A percentile compares a stretch with the other conserved stretches of the same genome.
Evolutionary conservation across 2,888 invertebrate species (phyloP).

Genomic region (Drosophila siamana): DNA sequence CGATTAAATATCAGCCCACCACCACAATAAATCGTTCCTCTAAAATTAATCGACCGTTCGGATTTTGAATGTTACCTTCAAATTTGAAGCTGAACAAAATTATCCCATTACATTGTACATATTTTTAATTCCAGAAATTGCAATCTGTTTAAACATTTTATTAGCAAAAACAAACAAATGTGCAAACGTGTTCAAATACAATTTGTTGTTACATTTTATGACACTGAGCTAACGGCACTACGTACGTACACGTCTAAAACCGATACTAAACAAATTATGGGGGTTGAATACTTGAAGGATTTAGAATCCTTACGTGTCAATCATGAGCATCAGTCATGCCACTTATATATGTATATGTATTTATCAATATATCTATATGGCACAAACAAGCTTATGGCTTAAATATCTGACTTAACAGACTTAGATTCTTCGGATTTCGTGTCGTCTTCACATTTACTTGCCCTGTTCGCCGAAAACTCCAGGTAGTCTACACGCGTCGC

Average conservation of each 20-base stretch:
- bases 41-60: neutral
- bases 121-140: neutral
- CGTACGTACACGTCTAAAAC: neutral
- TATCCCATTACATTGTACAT: too few species aligned
- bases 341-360: neutral
- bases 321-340: neutral
- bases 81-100: too few species aligned
- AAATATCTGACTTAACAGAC: slow-evolving; percentile 2
- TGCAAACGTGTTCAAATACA: slow-evolving; percentile 13
- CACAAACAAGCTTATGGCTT: slow-evolving; percentile 3
- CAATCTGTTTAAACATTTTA: slow-evolving; percentile 15
- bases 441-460: slow-evolving; percentile 19
- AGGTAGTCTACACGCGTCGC: slow-evolving; percentile 97
- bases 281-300: slow-evolving; percentile 51
- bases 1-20: slow-evolving; percentile 31
- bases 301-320: slow-evolving; percentile 43
- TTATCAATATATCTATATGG: slow-evolving; percentile 10
- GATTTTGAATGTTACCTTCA: neutral
- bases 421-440: slow-evolving; percentile 42
- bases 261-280: slow-evolving; percentile 22
- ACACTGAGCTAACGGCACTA: slow-evolving; percentile 6
- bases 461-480: slow-evolving; percentile 75
- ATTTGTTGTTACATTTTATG: slow-evolving; percentile 6
- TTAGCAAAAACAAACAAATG: slow-evolving; percentile 23
- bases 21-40: slow-evolving; percentile 1